A percentile compares a stretch with the other conserved stretches of the same genome.
Conservation (phyloP, 2,797 vertebrate genomes). For the Eulemur rubriventer region DNA sequence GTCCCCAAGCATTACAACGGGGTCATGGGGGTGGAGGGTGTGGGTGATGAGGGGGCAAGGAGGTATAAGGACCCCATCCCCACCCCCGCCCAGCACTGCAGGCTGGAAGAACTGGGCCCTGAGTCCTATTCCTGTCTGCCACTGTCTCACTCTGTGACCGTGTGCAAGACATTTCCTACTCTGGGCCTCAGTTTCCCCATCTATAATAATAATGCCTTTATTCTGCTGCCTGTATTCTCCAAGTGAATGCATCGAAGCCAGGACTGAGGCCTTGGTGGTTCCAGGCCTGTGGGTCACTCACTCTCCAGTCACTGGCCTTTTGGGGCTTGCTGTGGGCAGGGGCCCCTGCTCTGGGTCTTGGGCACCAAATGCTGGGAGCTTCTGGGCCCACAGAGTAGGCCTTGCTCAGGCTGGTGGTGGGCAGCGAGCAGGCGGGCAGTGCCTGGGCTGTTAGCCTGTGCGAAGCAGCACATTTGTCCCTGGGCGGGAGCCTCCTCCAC, state of each 20-base stretch:
- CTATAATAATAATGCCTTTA: background rate
- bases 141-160: background rate
- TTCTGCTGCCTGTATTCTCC: background rate
- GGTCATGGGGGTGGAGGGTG: background rate
- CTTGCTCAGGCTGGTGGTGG: background rate
- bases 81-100: background rate
- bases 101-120: background rate
- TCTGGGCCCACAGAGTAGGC: background rate
- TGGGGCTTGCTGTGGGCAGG: rapidly evolving
- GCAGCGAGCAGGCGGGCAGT: background rate
- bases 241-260: background rate
- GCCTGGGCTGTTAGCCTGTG: background rate
- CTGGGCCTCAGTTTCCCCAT: background rate
- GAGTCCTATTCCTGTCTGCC: background rate
- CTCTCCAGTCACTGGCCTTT: background rate
- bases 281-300: background rate
- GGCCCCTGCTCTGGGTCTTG: background rate
- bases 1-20: background rate
- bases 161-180: background rate
- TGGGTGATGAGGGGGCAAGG: background rate
- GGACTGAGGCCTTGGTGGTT: background rate
- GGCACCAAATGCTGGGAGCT: background rate
- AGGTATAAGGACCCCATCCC: background rate
- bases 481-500: background rate
- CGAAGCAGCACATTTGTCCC: background rate